These are phyloP conservation scores for Porites australiensis DNA, from an alignment of 64 coral and sea anemone species.

Conservation along the genomic window DNA sequence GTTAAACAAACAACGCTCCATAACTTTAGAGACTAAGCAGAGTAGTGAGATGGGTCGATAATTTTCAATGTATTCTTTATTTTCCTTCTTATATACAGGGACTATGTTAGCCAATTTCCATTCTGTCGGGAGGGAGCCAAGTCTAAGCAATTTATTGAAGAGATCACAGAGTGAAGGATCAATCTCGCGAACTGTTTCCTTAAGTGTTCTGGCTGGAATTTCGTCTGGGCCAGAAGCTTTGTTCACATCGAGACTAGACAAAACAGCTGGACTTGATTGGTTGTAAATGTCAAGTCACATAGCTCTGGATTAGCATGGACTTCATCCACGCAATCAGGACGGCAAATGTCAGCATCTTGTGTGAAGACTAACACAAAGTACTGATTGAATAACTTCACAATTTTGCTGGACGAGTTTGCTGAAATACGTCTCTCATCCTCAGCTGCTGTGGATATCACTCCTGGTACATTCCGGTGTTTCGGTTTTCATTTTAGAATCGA, in stretches of 20 bases:
- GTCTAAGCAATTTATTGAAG: background rate
- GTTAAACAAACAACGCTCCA: too few species aligned
- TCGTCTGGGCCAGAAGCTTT: conserved; percentile 11
- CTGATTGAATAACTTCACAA: too few species aligned
- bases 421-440: too few species aligned
- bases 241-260: background rate
- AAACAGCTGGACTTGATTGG: background rate
- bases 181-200: background rate
- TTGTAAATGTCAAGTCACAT: background rate
- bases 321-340: background rate
- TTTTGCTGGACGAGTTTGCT: too few species aligned
- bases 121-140: background rate
- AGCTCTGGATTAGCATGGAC: background rate
- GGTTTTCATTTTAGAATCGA: too few species aligned
- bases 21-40: too few species aligned
- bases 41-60: conserved; percentile 8
- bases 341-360: background rate
- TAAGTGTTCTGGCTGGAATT: background rate
- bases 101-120: conserved; percentile 7
- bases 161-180: background rate
- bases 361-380: conserved; percentile 20
- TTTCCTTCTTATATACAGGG: background rate
- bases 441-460: too few species aligned
- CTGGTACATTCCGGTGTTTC: too few species aligned
- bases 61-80: background rate